These are phyloP conservation scores for Enteromius thamalakanensis DNA, from an alignment of 2,797 vertebrate species.

Conservation along the genomic window DNA sequence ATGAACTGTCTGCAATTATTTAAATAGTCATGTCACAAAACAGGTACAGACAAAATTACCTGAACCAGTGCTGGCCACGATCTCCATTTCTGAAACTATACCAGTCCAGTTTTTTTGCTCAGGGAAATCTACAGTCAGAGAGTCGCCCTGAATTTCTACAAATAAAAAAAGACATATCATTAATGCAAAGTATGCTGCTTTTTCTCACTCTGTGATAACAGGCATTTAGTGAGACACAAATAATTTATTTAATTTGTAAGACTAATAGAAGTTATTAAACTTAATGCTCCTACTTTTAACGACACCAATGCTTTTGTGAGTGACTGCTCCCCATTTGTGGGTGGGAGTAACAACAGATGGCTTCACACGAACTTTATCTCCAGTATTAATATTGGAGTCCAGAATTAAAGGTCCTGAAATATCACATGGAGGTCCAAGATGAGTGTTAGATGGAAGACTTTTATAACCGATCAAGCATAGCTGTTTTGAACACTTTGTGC, in stretches of 20 bases:
- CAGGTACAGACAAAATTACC: conserved; percentile 18
- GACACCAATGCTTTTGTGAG: conserved; percentile 38
- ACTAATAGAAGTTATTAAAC: too few relatives aligned
- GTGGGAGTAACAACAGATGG: conserved; percentile 34
- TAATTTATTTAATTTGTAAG: too few relatives aligned
- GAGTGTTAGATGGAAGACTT: background rate
- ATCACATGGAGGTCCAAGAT: background rate
- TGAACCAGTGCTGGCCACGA: background rate
- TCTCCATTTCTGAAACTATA: conserved; percentile 43
- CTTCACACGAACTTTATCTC: conserved; percentile 50
- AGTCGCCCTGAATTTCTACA: conserved; percentile 8
- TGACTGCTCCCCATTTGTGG: conserved; percentile 50
- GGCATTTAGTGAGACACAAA: too few relatives aligned
- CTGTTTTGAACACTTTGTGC: background rate
- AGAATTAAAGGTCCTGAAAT: conserved; percentile 22
- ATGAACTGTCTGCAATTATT: background rate
- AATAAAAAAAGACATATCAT: background rate
- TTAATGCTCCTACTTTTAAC: conserved; percentile 25
- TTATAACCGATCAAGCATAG: background rate
- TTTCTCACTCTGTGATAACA: too few relatives aligned
- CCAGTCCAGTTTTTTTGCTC: conserved; percentile 44
- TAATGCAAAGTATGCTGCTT: background rate
- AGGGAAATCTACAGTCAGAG: conserved; percentile 47
- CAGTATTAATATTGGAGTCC: conserved; percentile 5
- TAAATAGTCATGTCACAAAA: background rate